These are phyloP conservation scores for Lasioglossum vierecki DNA, from an alignment of 2,888 invertebrate species.

Conservation along the genomic window DNA sequence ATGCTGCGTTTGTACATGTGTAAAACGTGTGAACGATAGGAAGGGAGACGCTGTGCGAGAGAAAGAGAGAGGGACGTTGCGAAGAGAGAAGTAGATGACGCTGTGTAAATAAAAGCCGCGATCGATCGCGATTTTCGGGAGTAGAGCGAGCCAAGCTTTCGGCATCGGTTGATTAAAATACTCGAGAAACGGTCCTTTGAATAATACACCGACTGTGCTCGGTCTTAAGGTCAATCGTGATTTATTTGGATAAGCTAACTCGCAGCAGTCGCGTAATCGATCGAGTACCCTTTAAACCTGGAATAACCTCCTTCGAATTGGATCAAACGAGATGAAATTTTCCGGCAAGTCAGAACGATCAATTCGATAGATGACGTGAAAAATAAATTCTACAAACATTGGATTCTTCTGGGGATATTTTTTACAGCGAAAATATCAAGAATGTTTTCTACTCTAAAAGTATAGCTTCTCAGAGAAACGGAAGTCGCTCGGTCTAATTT, in stretches of 20 bases:
- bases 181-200: background rate
- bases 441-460: background rate
- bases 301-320: background rate
- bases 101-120: slow-evolving; percentile 56
- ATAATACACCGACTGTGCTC: background rate
- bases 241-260: background rate
- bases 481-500: background rate
- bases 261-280: background rate
- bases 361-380: background rate
- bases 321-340: background rate
- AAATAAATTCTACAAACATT: background rate
- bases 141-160: background rate
- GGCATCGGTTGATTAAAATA: background rate
- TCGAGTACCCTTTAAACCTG: background rate
- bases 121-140: slow-evolving; percentile 42
- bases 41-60: slow-evolving; percentile 17
- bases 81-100: slow-evolving; percentile 11
- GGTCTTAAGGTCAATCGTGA: background rate
- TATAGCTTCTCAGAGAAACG: background rate
- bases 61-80: slow-evolving; percentile 11
- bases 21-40: slow-evolving; percentile 26
- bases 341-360: background rate
- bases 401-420: no score
- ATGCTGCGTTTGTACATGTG: slow-evolving; percentile 33
- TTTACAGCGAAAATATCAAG: background rate